phyloP scores from a whole-genome alignment of 2,888 invertebrate genomes.

The Aphodius granarius region DNA sequence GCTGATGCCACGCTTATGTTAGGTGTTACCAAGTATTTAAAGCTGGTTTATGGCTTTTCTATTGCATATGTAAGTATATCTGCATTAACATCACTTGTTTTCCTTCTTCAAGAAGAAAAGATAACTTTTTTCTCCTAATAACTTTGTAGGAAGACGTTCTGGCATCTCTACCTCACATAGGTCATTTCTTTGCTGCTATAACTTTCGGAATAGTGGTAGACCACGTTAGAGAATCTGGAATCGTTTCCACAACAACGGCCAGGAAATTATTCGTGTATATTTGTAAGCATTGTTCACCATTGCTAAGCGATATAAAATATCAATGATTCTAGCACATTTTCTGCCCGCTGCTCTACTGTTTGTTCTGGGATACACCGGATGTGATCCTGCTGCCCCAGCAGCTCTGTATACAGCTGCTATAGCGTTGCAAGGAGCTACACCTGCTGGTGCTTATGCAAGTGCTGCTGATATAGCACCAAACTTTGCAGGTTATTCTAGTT shows the following conservation, averaged over 20 bases:
- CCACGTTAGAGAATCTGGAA: conserved; percentile 57
- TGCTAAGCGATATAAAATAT: background rate
- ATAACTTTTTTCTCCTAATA: conserved; percentile 26
- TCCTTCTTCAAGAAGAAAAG: background rate
- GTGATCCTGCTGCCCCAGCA: conserved; percentile 60
- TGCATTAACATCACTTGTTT: background rate
- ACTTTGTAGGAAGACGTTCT: conserved; percentile 62
- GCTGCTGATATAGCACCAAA: conserved; percentile 64
- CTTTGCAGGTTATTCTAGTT: conserved; percentile 48
- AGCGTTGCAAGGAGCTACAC: conserved; percentile 60
- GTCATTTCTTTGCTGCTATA: conserved; percentile 60
- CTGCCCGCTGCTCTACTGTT: conserved; percentile 61
- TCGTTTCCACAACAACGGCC: conserved; percentile 60
- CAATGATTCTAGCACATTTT: conserved; percentile 56
- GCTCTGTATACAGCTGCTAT: conserved; percentile 61
- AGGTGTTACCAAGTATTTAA: conserved; percentile 61
- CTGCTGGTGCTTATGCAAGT: conserved; percentile 61
- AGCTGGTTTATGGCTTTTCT: conserved; percentile 61
- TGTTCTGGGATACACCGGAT: conserved; percentile 63
- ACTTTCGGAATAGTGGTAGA: conserved; percentile 61
- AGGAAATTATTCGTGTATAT: conserved; percentile 61
- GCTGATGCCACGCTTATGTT: conserved; percentile 62
- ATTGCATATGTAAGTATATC: conserved; percentile 60
- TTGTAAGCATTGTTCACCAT: conserved; percentile 48
- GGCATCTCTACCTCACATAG: conserved; percentile 60